Conservation (phyloP, 2,888 invertebrate genomes). For the Brenthis daphne region DNA sequence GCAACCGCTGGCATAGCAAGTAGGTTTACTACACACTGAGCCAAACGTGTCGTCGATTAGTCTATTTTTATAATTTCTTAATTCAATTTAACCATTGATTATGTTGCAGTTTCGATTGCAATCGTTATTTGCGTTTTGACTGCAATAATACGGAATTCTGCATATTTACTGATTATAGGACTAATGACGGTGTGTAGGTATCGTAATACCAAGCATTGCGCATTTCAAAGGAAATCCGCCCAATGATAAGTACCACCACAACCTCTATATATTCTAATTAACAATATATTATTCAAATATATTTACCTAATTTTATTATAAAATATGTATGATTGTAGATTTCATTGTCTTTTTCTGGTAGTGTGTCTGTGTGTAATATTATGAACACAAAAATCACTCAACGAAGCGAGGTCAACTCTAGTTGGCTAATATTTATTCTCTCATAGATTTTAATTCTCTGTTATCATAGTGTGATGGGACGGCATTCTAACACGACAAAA, state of each 20-base stretch:
- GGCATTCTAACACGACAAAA: no score
- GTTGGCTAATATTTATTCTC: no score
- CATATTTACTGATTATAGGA: background rate
- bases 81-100: background rate
- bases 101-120: background rate
- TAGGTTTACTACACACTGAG: no score
- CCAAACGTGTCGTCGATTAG: no score
- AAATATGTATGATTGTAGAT: background rate
- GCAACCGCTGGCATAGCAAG: no score
- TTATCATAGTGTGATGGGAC: no score
- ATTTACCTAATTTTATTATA: background rate
- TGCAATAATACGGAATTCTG: background rate
- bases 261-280: background rate
- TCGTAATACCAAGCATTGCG: conserved; percentile 6
- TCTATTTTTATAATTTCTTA: background rate
- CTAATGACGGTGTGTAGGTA: background rate
- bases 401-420: no score
- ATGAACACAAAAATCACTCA: no score
- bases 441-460: no score
- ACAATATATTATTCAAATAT: background rate
- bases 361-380: no score
- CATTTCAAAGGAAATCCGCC: conserved; percentile 12
- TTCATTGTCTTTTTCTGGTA: no score
- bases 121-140: background rate
- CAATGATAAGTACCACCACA: background rate